Percentiles rank a stretch among this genome's conserved stretches.
phyloP scores from a whole-genome alignment of 2,113 vertebrate genomes.

The Scomber japonicus region DNA sequence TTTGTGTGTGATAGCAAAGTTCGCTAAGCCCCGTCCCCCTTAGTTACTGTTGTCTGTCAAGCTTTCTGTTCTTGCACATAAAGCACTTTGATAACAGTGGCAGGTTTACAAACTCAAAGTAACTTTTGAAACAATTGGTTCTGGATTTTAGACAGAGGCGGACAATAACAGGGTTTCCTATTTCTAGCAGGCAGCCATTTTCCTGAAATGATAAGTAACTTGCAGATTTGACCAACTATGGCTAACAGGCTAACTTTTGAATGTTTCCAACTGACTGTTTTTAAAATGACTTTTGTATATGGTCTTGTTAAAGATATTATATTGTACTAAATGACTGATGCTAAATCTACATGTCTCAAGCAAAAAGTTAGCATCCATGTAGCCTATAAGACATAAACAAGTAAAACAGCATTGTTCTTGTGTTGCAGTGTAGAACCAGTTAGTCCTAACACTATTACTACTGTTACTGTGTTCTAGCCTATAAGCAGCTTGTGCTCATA shows the following conservation, averaged over 20 bases:
- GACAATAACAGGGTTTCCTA: too few species aligned
- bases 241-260: not conserved
- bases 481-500: not conserved
- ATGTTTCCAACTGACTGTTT: too few species aligned
- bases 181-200: not conserved
- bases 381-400: not conserved
- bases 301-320: too few species aligned
- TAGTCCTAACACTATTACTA: not conserved
- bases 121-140: not conserved
- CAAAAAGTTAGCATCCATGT: not conserved
- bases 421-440: not conserved
- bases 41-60: not conserved
- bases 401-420: not conserved
- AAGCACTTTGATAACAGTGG: not conserved
- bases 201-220: not conserved
- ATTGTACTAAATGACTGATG: too few species aligned
- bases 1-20: slow-evolving; percentile 12
- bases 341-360: not conserved
- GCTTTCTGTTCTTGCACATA: not conserved
- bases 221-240: not conserved
- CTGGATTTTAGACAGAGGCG: not conserved
- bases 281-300: too few species aligned
- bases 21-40: too few species aligned
- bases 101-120: not conserved
- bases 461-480: too few species aligned